phyloP scores from a whole-genome alignment of 2,797 vertebrate genomes.

The Gorsachius magnificus region DNA sequence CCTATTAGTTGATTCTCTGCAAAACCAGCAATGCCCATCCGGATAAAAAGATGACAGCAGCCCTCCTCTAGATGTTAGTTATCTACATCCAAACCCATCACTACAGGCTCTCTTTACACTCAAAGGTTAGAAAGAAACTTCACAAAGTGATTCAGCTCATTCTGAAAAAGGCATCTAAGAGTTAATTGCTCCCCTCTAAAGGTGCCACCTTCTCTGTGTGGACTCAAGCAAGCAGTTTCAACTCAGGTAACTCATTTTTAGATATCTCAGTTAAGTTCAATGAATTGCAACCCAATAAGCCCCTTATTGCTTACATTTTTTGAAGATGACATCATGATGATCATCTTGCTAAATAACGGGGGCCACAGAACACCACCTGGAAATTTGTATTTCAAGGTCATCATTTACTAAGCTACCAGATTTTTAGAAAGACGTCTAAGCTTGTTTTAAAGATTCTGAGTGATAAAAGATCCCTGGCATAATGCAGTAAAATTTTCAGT shows the following conservation, averaged over 20 bases:
- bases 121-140: neutral
- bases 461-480: neutral
- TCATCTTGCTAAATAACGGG: neutral
- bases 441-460: neutral
- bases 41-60: neutral
- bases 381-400: neutral
- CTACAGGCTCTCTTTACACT: neutral
- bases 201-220: neutral
- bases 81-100: neutral
- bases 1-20: neutral
- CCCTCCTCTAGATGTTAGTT: neutral
- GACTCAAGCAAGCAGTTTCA: neutral
- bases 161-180: neutral
- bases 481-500: neutral
- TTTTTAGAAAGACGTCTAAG: neutral
- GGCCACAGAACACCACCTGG: neutral
- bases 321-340: neutral
- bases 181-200: neutral
- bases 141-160: neutral
- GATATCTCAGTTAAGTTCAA: too few relatives aligned
- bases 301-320: neutral
- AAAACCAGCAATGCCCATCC: fast-evolving
- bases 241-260: neutral
- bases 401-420: neutral
- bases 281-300: neutral